phyloP scores from a whole-genome alignment of 2,797 vertebrate species.

The Geotrypetes seraphini region DNA sequence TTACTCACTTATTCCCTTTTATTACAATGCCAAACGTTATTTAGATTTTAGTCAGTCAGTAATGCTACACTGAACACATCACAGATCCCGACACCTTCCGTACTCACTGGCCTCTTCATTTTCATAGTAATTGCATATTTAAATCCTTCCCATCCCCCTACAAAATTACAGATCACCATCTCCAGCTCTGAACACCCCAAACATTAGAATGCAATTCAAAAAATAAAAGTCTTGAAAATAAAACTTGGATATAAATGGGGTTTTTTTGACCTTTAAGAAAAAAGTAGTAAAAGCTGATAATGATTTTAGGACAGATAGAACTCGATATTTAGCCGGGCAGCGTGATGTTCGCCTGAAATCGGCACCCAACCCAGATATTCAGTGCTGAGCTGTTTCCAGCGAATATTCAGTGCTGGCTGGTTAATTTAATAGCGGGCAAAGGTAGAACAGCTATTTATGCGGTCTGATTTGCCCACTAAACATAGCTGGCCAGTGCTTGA shows the following conservation, averaged over 20 bases:
- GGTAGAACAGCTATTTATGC: too few species aligned
- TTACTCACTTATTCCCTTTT: slow-evolving; percentile 52
- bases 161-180: slow-evolving; percentile 37
- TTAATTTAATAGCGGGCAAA: too few species aligned
- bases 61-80: slow-evolving; percentile 57
- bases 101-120: slow-evolving; percentile 51
- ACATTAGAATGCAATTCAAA: slow-evolving; percentile 49
- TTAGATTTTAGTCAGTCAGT: slow-evolving; percentile 63
- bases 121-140: slow-evolving; percentile 50
- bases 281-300: slow-evolving; percentile 40
- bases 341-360: too few species aligned
- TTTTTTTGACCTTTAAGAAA: too few species aligned
- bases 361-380: too few species aligned
- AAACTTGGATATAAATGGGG: too few species aligned
- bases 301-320: slow-evolving; percentile 42
- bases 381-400: too few species aligned
- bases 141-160: slow-evolving; percentile 38
- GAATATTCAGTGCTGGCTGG: too few species aligned
- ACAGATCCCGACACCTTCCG: slow-evolving; percentile 48
- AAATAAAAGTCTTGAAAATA: too few species aligned
- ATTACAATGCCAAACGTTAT: slow-evolving; percentile 63
- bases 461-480: too few species aligned
- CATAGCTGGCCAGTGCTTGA: too few species aligned
- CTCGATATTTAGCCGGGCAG: too few species aligned
- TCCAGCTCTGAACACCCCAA: slow-evolving; percentile 46